These are phyloP conservation scores for Crocuta crocuta DNA, from an alignment of 2,113 vertebrate genomes.

Conservation along the genomic window DNA sequence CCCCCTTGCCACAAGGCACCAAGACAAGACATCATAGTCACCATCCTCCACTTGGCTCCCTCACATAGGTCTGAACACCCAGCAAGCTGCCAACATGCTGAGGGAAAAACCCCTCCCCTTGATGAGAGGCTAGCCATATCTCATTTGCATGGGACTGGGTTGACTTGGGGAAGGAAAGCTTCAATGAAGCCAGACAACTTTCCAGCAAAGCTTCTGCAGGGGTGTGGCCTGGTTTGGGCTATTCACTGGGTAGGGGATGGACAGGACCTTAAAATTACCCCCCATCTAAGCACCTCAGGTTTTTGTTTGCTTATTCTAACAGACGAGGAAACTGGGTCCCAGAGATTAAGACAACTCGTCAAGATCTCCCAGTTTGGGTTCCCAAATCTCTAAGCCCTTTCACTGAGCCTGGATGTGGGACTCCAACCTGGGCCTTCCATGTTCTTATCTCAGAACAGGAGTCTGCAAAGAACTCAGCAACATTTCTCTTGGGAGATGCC, in stretches of 20 bases:
- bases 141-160: not conserved
- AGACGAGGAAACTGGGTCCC: not conserved
- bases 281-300: not conserved
- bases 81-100: not conserved
- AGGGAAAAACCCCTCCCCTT: not conserved
- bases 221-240: not conserved
- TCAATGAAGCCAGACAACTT: not conserved
- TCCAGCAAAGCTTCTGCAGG: not conserved
- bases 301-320: conserved; percentile 26
- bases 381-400: not conserved
- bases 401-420: not conserved
- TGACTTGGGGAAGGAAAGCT: not conserved
- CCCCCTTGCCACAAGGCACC: not conserved
- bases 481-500: not conserved
- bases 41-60: not conserved
- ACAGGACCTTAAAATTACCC: not conserved
- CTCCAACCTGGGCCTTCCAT: not conserved
- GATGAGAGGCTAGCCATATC: not conserved
- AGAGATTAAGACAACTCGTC: not conserved
- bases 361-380: not conserved
- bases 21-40: not conserved
- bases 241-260: not conserved
- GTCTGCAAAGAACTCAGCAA: not conserved
- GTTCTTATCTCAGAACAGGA: not conserved
- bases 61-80: not conserved